These are phyloP conservation scores for Adelognathus sp. DNA, from an alignment of 2,888 invertebrate genomes.

Conservation along the genomic window DNA sequence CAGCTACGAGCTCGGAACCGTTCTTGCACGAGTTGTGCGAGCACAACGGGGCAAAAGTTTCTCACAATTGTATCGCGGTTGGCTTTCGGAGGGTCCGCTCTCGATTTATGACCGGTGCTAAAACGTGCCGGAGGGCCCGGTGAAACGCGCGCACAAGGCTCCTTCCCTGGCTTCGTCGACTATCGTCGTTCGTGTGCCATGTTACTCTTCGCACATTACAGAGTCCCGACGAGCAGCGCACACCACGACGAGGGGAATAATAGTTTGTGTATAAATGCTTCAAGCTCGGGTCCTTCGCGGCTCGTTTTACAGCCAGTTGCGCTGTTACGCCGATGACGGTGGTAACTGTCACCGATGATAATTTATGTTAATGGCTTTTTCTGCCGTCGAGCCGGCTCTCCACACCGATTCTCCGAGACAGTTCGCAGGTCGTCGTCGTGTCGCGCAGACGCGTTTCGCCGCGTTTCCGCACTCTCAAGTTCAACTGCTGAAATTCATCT, in stretches of 20 bases:
- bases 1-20: slow-evolving; percentile 38
- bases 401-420: slow-evolving; percentile 70
- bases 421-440: slow-evolving; percentile 76
- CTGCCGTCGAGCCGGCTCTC: slow-evolving; percentile 69
- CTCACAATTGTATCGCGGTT: slow-evolving; percentile 42
- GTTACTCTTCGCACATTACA: slow-evolving; percentile 10
- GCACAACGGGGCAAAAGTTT: slow-evolving; percentile 43
- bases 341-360: slow-evolving; percentile 85
- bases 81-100: slow-evolving; percentile 37
- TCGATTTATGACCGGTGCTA: slow-evolving; percentile 57
- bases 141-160: slow-evolving; percentile 40
- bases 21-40: not conserved
- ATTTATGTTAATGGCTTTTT: slow-evolving; percentile 82
- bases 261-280: slow-evolving; percentile 20
- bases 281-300: slow-evolving; percentile 39
- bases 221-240: slow-evolving; percentile 12
- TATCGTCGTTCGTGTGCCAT: slow-evolving; percentile 12
- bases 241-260: slow-evolving; percentile 5
- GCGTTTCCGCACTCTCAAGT: not conserved
- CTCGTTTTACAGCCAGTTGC: slow-evolving; percentile 60
- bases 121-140: slow-evolving; percentile 40
- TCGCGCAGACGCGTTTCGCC: slow-evolving; percentile 70
- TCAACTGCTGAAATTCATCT: not conserved
- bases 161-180: slow-evolving; percentile 45
- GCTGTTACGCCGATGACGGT: slow-evolving; percentile 66